Percentiles rank a stretch among this genome's conserved stretches.
phyloP scores from a whole-genome alignment of 2,888 invertebrate genomes.

The Spodoptera exigua region DNA sequence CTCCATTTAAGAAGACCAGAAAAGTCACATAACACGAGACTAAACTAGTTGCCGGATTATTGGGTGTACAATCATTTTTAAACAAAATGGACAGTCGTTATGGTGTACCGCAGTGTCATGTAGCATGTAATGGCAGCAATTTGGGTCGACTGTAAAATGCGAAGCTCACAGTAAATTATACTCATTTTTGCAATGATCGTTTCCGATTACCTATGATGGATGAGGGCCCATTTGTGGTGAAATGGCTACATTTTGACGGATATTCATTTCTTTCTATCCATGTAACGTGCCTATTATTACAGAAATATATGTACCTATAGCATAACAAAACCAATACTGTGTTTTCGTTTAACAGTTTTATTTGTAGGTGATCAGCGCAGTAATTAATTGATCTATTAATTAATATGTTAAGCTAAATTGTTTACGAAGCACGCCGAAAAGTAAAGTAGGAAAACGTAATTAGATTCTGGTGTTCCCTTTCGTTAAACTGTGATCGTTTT shows the following conservation, averaged over 20 bases:
- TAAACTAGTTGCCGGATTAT: conserved; percentile 52
- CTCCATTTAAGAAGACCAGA: conserved; percentile 73
- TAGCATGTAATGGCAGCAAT: conserved; percentile 82
- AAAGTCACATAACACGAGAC: conserved; percentile 52
- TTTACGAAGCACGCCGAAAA: conserved; percentile 48
- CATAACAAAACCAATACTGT: conserved; percentile 25
- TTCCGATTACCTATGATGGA: conserved; percentile 86
- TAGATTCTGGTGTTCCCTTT: conserved; percentile 65
- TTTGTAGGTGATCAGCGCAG: conserved; percentile 3
- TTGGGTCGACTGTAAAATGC: conserved; percentile 81
- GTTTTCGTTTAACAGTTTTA: conserved; percentile 20
- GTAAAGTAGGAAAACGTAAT: conserved; percentile 53
- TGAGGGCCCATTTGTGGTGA: conserved; percentile 71
- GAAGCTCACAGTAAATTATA: conserved; percentile 81
- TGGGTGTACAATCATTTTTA: conserved; percentile 61
- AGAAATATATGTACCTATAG: conserved; percentile 55
- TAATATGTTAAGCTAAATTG: conserved; percentile 49
- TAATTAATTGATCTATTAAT: conserved; percentile 39
- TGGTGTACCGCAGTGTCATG: conserved; percentile 76
- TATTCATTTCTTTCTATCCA: conserved; percentile 59
- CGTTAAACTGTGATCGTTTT: conserved; percentile 69
- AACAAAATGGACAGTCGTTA: conserved; percentile 73
- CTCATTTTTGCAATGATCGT: conserved; percentile 85
- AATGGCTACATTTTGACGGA: conserved; percentile 66
- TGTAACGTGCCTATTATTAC: conserved; percentile 50